These are phyloP conservation scores for Ptilodon capucinus DNA, from an alignment of 2,888 invertebrate species.

Conservation along the genomic window DNA sequence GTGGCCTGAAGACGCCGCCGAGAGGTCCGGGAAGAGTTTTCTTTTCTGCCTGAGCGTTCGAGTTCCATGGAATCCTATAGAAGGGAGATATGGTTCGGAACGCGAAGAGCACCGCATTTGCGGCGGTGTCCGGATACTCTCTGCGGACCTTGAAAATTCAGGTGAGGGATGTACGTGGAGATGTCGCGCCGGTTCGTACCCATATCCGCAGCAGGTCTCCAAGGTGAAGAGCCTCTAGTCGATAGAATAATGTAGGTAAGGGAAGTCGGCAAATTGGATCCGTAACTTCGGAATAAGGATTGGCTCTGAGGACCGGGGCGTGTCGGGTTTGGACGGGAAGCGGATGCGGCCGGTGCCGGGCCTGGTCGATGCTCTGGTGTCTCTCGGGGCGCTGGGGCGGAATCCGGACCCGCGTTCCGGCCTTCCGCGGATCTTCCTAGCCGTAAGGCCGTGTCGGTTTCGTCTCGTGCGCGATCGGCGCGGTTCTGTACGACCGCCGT, in stretches of 20 bases:
- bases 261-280: conserved; percentile 87
- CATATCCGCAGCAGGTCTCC: conserved; percentile 90
- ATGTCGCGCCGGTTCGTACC: conserved; percentile 80
- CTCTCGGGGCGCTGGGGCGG: conserved; percentile 47
- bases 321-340: conserved; percentile 78
- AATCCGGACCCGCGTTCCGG: conserved; percentile 41
- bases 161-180: conserved; percentile 55
- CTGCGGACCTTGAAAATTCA: conserved; percentile 61
- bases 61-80: conserved; percentile 74
- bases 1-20: conserved; percentile 64
- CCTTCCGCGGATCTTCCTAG: conserved; percentile 42
- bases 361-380: conserved; percentile 14
- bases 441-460: conserved; percentile 42
- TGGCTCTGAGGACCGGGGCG: conserved; percentile 87
- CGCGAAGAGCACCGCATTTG: conserved; percentile 53
- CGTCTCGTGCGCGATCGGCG: conserved; percentile 40
- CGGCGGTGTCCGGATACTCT: conserved; percentile 52
- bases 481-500: conserved; percentile 47
- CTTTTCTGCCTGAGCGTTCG: conserved; percentile 59
- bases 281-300: conserved; percentile 87
- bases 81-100: conserved; percentile 78
- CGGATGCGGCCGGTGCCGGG: conserved; percentile 35
- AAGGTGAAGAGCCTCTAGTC: conserved; percentile 87
- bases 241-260: conserved; percentile 85
- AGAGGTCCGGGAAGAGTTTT: conserved; percentile 63